Evolutionary conservation across 2,888 invertebrate species (phyloP).

Genomic region (Saturnia japonica): DNA sequence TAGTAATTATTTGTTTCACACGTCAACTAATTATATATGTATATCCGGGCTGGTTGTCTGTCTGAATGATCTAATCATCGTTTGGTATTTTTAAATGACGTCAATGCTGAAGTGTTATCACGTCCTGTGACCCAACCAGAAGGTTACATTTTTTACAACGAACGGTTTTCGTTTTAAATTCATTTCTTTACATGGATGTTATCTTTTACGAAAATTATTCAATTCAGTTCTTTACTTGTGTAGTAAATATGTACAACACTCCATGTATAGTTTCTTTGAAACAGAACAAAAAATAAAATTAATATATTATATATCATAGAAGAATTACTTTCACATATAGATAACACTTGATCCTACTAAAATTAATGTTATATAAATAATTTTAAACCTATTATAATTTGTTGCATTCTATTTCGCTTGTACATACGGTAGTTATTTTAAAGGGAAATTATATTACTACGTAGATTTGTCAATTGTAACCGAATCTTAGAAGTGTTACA

Average conservation of each 20-base stretch:
- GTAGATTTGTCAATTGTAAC: slow-evolving; percentile 63
- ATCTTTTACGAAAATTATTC: not conserved
- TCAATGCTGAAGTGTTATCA: slow-evolving; percentile 10
- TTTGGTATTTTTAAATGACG: slow-evolving; percentile 9
- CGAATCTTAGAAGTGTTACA: slow-evolving; percentile 70
- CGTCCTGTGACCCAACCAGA: not conserved
- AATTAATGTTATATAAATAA: not conserved
- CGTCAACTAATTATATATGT: not conserved
- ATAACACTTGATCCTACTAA: not conserved
- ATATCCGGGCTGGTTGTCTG: not conserved
- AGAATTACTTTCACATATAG: not conserved
- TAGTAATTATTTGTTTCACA: slow-evolving; percentile 5
- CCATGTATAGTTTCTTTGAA: not conserved
- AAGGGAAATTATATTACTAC: not conserved
- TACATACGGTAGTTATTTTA: not conserved
- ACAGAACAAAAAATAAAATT: not conserved
- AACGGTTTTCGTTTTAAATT: not conserved
- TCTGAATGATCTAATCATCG: slow-evolving; percentile 6
- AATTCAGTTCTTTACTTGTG: not conserved
- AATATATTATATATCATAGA: not conserved
- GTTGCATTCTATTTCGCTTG: not conserved
- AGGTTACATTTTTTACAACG: not conserved
- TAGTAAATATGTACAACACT: not conserved
- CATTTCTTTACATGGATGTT: not conserved
- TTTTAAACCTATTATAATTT: too few relatives aligned